Conservation (phyloP, 2,113 vertebrate genomes). For the Hyperoodon ampullatus region DNA sequence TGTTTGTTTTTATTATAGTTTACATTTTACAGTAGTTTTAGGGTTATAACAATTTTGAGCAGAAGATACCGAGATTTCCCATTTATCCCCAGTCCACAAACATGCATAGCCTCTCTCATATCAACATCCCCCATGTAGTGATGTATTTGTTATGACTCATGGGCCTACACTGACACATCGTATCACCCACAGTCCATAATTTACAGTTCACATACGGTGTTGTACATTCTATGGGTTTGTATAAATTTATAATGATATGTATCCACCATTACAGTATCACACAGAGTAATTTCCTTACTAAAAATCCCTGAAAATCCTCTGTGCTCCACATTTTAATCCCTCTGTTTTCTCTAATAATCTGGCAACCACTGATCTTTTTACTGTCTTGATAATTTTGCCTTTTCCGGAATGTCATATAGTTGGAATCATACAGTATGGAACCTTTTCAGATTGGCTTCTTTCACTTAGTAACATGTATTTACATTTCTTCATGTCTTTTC, state of each 20-base stretch:
- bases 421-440: background rate
- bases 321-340: background rate
- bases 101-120: background rate
- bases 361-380: background rate
- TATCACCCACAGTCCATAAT: background rate
- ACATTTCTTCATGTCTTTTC: background rate
- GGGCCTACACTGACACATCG: background rate
- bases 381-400: background rate
- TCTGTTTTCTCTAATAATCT: background rate
- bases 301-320: background rate
- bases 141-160: background rate
- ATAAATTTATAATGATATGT: background rate
- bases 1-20: background rate
- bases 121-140: background rate
- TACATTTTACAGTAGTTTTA: background rate
- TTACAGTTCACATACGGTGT: background rate
- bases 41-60: background rate
- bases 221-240: background rate
- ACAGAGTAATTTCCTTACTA: background rate
- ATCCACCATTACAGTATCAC: background rate
- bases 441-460: background rate
- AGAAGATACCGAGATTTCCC: background rate
- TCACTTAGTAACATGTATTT: background rate
- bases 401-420: background rate
- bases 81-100: no score